These are phyloP conservation scores for Drosophila longiperda DNA, from an alignment of 2,888 invertebrate genomes.

Conservation along the genomic window DNA sequence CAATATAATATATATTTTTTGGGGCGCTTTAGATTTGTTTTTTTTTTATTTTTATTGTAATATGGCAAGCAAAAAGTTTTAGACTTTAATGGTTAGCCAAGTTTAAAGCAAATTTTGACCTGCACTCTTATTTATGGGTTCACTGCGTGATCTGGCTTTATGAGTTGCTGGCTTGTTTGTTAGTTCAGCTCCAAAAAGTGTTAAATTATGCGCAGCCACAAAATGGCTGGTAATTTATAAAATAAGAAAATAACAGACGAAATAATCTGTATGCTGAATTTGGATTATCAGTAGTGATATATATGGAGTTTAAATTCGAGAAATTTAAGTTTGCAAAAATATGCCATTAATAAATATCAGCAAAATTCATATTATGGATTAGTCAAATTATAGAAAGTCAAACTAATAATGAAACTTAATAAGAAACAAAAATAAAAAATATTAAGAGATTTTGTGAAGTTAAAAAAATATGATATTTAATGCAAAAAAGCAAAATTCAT, in stretches of 20 bases:
- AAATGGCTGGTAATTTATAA: slow-evolving; percentile 38
- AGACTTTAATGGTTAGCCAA: slow-evolving; percentile 46
- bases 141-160: slow-evolving; percentile 39
- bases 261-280: slow-evolving; percentile 32
- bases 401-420: too few relatives aligned
- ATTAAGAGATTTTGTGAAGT: too few relatives aligned
- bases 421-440: not conserved
- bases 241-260: not conserved
- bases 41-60: slow-evolving; percentile 58
- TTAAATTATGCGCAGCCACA: slow-evolving; percentile 46
- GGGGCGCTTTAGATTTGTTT: slow-evolving; percentile 51
- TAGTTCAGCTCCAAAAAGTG: slow-evolving; percentile 25
- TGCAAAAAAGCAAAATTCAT: too few relatives aligned
- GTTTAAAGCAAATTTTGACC: slow-evolving; percentile 43
- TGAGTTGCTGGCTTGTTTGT: slow-evolving; percentile 23
- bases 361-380: not conserved
- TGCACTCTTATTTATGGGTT: slow-evolving; percentile 55
- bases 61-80: slow-evolving; percentile 34
- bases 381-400: not conserved
- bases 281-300: slow-evolving; percentile 1
- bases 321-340: not conserved
- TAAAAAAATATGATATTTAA: too few relatives aligned
- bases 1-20: slow-evolving; percentile 71
- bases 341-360: too few relatives aligned
- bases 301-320: not conserved